These are phyloP conservation scores for Tupiocoris notatus DNA, from an alignment of 2,888 invertebrate genomes.

Conservation along the genomic window DNA sequence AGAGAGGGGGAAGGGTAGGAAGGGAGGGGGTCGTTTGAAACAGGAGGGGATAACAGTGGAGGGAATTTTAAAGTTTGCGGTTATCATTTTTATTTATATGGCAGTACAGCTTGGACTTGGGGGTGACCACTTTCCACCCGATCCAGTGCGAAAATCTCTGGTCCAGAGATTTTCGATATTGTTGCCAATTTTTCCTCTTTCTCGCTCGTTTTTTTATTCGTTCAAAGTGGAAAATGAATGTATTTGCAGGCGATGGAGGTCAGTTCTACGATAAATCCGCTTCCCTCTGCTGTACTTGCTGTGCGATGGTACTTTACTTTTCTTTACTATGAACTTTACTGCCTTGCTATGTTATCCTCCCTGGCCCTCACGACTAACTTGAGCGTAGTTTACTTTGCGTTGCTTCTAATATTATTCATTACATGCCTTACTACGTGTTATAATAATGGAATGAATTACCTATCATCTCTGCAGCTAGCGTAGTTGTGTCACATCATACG, in stretches of 20 bases:
- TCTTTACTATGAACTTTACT: conserved; percentile 33
- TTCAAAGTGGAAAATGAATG: conserved; percentile 39
- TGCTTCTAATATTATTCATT: conserved; percentile 48
- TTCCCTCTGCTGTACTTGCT: conserved; percentile 43
- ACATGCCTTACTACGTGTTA: conserved; percentile 42
- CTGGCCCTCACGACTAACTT: conserved; percentile 42
- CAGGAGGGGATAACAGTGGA: too few relatives aligned
- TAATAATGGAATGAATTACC: conserved; percentile 46
- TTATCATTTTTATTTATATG: too few relatives aligned
- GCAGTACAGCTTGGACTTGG: too few relatives aligned
- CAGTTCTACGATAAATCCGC: conserved; percentile 42
- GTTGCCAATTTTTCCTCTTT: too few relatives aligned
- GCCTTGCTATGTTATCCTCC: conserved; percentile 39
- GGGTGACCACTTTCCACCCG: too few relatives aligned
- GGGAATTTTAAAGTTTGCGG: too few relatives aligned
- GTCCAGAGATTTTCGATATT: too few relatives aligned
- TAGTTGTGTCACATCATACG: conserved; percentile 26
- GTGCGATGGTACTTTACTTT: conserved; percentile 42
- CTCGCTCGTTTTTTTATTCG: conserved; percentile 13
- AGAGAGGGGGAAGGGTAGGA: too few relatives aligned
- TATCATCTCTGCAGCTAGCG: conserved; percentile 43
- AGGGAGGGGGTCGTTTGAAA: too few relatives aligned
- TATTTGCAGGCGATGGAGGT: conserved; percentile 42
- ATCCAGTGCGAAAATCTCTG: too few relatives aligned
- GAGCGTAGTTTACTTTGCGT: conserved; percentile 48